phyloP scores from a whole-genome alignment of 1,140 invertebrate genomes.

The Teleopsis dalmanni region DNA sequence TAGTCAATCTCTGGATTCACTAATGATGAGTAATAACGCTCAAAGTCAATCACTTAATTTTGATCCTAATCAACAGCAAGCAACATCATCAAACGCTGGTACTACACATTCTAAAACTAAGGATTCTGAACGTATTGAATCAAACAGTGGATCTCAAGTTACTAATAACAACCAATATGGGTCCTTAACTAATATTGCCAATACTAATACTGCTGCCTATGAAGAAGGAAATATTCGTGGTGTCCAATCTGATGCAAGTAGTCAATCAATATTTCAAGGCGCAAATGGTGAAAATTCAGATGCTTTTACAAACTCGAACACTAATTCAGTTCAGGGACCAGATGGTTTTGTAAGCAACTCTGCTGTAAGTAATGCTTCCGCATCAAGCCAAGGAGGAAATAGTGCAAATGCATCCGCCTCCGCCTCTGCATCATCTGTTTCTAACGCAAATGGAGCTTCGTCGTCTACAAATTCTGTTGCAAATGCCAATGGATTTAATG shows the following conservation, averaged over 20 bases:
- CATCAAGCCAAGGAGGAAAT: slow-evolving; percentile 17
- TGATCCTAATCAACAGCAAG: slow-evolving; percentile 25
- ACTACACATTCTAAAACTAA: slow-evolving; percentile 22
- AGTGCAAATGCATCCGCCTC: slow-evolving; percentile 26
- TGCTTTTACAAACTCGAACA: slow-evolving; percentile 25
- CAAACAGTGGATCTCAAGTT: slow-evolving; percentile 28
- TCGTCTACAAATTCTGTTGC: slow-evolving; percentile 7
- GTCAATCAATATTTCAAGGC: slow-evolving; percentile 39
- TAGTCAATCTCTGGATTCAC: slow-evolving; percentile 10
- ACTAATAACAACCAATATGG: slow-evolving; percentile 35
- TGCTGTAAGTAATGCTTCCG: slow-evolving; percentile 26
- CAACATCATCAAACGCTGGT: slow-evolving; percentile 31
- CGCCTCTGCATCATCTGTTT: slow-evolving; percentile 19
- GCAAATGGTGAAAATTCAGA: slow-evolving; percentile 25
- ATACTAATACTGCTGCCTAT: slow-evolving; percentile 27
- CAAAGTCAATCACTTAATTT: slow-evolving; percentile 40
- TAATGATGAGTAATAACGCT: slow-evolving; percentile 19
- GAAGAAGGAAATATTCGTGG: slow-evolving; percentile 20
- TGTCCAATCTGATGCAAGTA: slow-evolving; percentile 26
- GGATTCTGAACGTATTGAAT: slow-evolving; percentile 18
- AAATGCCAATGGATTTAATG: slow-evolving; percentile 4
- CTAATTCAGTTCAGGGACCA: slow-evolving; percentile 23
- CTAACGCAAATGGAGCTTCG: background rate
- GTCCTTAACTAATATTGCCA: slow-evolving; percentile 27
- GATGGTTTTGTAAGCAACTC: slow-evolving; percentile 28